phyloP scores from a whole-genome alignment of 2,113 vertebrate genomes.

The Apodemus sylvaticus region DNA sequence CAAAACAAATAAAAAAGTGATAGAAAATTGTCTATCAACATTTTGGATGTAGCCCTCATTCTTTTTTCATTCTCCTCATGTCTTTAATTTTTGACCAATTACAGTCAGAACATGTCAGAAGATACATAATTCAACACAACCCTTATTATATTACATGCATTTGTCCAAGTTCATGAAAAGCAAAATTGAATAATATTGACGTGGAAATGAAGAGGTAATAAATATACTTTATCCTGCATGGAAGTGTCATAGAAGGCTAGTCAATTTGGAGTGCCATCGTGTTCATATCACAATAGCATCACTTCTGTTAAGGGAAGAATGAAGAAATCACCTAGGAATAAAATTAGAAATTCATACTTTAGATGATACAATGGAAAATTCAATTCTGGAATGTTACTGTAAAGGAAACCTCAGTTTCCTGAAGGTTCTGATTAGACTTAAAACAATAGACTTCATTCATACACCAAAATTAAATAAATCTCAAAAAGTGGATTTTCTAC shows the following conservation, averaged over 20 bases:
- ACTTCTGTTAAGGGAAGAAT: background rate
- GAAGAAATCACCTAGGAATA: background rate
- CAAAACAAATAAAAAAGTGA: conserved; percentile 40
- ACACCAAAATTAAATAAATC: background rate
- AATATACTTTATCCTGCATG: background rate
- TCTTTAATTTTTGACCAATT: conserved; percentile 53
- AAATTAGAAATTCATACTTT: background rate
- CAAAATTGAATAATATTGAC: conserved; percentile 26
- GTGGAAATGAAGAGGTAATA: background rate
- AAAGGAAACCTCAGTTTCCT: background rate
- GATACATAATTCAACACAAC: background rate
- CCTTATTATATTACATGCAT: conserved; percentile 26
- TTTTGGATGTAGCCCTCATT: background rate
- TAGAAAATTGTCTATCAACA: conserved; percentile 31
- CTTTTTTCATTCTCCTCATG: conserved; percentile 25
- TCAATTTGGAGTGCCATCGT: background rate
- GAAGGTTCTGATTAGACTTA: background rate
- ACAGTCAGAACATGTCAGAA: conserved; percentile 19
- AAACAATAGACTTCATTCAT: background rate
- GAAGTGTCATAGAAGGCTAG: background rate
- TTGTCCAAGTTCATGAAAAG: conserved; percentile 34
- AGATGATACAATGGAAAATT: background rate
- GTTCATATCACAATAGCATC: background rate
- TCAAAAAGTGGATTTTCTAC: background rate
- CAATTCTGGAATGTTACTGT: background rate